phyloP scores from a whole-genome alignment of 2,113 vertebrate species.

The Zosterops lateralis region DNA sequence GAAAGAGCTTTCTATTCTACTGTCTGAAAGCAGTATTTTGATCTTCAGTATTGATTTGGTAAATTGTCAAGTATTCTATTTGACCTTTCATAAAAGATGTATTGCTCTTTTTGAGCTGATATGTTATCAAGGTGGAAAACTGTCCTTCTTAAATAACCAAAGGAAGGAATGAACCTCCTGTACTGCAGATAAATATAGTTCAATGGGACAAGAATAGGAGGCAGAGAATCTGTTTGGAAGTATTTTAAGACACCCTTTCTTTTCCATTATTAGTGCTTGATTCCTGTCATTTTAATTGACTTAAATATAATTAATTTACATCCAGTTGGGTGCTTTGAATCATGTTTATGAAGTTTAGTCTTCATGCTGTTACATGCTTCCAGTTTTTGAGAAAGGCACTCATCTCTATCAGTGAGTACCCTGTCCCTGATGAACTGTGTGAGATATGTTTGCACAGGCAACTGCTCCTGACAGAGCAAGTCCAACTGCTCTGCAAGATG shows the following conservation, averaged over 20 bases:
- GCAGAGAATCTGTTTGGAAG: conserved; percentile 11
- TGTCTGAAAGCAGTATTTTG: background rate
- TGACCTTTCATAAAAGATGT: conserved; percentile 3
- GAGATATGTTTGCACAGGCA: background rate
- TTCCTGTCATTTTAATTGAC: conserved; percentile 18
- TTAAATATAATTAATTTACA: conserved; percentile 46
- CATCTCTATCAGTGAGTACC: background rate
- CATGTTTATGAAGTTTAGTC: background rate
- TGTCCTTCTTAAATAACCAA: conserved; percentile 55
- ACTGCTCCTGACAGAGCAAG: background rate
- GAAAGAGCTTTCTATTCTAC: background rate
- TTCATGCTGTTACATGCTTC: background rate
- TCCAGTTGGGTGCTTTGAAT: background rate
- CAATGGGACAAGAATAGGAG: conserved; percentile 27
- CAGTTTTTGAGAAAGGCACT: background rate
- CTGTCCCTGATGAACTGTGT: background rate
- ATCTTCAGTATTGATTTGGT: conserved; percentile 7
- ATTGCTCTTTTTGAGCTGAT: conserved; percentile 5
- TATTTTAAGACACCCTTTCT: conserved; percentile 40
- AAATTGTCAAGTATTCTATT: conserved; percentile 14
- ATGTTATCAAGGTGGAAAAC: conserved; percentile 8
- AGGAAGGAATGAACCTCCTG: conserved; percentile 10
- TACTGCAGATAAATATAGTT: conserved; percentile 49
- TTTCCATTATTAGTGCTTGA: background rate
- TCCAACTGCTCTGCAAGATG: background rate